These are phyloP conservation scores for Crax fasciolata DNA, from an alignment of 2,797 vertebrate species.

Conservation along the genomic window DNA sequence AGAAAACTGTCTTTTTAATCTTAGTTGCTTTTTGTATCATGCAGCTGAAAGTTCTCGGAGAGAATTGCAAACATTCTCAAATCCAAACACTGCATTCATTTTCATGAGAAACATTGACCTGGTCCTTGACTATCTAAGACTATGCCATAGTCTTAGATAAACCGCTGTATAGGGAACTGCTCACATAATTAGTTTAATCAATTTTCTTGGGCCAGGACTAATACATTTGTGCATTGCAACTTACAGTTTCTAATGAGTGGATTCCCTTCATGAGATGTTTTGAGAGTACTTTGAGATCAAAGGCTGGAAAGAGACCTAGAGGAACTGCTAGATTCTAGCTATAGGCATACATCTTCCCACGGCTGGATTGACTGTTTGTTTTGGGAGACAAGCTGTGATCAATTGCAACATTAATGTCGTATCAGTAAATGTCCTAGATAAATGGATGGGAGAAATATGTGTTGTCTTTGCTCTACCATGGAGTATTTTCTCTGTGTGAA, in stretches of 20 bases:
- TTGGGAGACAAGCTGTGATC: not conserved
- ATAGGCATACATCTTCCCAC: not conserved
- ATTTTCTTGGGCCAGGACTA: not conserved
- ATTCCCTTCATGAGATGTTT: not conserved
- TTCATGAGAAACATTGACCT: not conserved
- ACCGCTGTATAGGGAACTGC: not conserved
- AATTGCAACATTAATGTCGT: not conserved
- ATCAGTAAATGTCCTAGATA: not conserved
- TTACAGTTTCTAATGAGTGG: not conserved
- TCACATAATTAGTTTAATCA: not conserved
- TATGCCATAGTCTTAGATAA: not conserved
- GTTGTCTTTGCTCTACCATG: not conserved
- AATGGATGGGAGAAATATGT: not conserved
- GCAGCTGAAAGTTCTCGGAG: not conserved
- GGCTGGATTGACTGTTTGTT: not conserved
- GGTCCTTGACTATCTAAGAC: not conserved
- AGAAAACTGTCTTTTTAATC: slow-evolving; percentile 2
- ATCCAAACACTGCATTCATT: not conserved
- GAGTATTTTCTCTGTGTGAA: not conserved
- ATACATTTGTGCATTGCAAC: not conserved
- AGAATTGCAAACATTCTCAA: not conserved
- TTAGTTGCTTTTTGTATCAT: not conserved
- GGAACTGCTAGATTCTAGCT: not conserved
- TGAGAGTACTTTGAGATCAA: not conserved
- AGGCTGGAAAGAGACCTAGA: not conserved